Evolutionary conservation across 2,888 invertebrate species (phyloP).

Genomic region (Lycia hirtaria): DNA sequence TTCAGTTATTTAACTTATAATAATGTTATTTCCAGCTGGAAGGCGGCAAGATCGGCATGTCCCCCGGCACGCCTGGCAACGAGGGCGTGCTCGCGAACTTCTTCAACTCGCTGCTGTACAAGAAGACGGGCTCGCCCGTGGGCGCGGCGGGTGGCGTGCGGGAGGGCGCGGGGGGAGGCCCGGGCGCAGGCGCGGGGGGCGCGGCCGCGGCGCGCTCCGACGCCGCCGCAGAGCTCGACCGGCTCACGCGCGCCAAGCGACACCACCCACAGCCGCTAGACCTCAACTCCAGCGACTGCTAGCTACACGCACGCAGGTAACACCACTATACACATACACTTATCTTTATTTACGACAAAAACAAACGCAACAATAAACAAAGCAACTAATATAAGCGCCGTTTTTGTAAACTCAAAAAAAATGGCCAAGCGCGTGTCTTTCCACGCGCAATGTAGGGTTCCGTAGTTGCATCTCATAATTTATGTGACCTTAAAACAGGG

Average conservation of each 20-base stretch:
- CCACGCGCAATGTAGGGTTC: no score
- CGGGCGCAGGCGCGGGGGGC: constrained; percentile 91
- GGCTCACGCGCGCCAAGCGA: constrained; percentile 90
- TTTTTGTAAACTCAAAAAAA: background rate
- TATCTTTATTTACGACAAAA: no score
- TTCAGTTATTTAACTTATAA: background rate
- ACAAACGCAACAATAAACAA: no score
- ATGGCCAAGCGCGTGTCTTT: no score
- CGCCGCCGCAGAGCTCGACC: constrained; percentile 96
- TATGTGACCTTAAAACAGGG: no score
- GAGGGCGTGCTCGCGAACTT: constrained; percentile 98
- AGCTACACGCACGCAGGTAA: constrained; percentile 9
- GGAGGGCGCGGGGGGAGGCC: constrained; percentile 90
- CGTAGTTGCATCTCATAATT: no score
- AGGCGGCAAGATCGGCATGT: constrained; percentile 88
- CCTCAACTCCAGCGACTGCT: constrained; percentile 30
- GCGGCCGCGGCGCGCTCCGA: constrained; percentile 90
- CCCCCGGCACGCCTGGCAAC: constrained; percentile 88
- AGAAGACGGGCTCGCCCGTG: constrained; percentile 93
- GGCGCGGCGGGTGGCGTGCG: constrained; percentile 66
- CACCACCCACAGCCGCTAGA: constrained; percentile 82
- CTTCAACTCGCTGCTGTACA: constrained; percentile 98
- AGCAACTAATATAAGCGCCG: no score
- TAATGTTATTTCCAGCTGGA: constrained; percentile 86
- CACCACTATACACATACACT: no score